Percentiles rank a stretch among this genome's conserved stretches.
phyloP scores from a whole-genome alignment of 2,113 vertebrate genomes.

The Tragelaphus buxtoni region DNA sequence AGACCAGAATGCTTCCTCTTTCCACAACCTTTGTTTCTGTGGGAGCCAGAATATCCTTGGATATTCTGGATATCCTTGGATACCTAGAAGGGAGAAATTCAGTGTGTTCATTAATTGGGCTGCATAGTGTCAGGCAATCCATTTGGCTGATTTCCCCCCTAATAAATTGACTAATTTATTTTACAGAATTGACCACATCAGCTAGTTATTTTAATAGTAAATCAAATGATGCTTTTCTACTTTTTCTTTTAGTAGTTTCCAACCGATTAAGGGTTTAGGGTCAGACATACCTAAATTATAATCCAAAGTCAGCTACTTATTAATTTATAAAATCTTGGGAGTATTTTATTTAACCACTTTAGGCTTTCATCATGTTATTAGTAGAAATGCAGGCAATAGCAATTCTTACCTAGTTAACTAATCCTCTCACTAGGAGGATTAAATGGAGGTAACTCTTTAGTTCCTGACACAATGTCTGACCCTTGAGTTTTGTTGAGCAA shows the following conservation, averaged over 20 bases:
- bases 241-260: not conserved
- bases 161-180: constrained; percentile 33
- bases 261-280: not conserved
- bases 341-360: not conserved
- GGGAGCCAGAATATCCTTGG: not conserved
- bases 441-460: not conserved
- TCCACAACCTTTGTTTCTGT: not conserved
- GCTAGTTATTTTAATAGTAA: constrained; percentile 24
- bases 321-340: not conserved
- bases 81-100: not conserved
- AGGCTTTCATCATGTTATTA: not conserved
- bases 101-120: constrained; percentile 18
- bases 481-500: not conserved
- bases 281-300: not conserved
- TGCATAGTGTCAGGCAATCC: not conserved
- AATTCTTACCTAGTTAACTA: not conserved
- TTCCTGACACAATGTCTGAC: not conserved
- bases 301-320: not conserved
- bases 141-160: not conserved
- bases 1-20: not conserved
- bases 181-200: constrained; percentile 27
- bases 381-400: not conserved
- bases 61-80: not conserved
- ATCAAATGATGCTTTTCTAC: not conserved
- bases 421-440: not conserved